A percentile compares a stretch with the other conserved stretches of the same genome.
These are phyloP conservation scores for Dendronephthya gigantea DNA, from an alignment of 64 coral and sea anemone species.

Conservation along the genomic window DNA sequence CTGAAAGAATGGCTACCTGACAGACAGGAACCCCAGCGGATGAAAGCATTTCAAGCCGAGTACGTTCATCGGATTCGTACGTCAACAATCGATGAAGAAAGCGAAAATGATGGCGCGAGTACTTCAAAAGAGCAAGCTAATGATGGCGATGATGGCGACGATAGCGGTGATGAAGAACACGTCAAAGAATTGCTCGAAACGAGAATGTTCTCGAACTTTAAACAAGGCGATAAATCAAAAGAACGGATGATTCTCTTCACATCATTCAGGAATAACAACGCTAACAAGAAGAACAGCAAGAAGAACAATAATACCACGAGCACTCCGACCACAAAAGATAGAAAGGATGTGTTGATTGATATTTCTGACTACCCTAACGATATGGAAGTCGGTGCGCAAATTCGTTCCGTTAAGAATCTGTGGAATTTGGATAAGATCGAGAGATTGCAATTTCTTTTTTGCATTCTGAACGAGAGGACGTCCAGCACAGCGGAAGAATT, in stretches of 20 bases:
- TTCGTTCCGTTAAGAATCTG: neutral
- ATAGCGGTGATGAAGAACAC: neutral
- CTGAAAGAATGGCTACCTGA: neutral
- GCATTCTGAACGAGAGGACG: neutral
- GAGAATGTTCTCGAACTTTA: neutral
- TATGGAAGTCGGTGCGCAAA: neutral
- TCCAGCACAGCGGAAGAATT: neutral
- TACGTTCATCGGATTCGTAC: neutral
- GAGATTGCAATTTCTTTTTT: neutral
- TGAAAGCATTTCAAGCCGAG: neutral
- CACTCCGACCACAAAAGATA: no score
- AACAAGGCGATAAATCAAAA: neutral
- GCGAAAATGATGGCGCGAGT: neutral
- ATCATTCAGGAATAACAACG: neutral
- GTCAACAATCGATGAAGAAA: neutral
- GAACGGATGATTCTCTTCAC: neutral
- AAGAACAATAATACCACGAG: neutral
- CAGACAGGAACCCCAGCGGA: neutral
- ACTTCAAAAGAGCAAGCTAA: neutral
- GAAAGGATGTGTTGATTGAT: neutral
- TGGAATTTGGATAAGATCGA: neutral
- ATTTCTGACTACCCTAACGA: neutral
- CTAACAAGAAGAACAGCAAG: no score
- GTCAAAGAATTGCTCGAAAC: neutral
- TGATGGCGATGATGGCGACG: neutral